Conservation (phyloP, 2,113 vertebrate genomes). For the Dolichallabes microphthalmus region DNA sequence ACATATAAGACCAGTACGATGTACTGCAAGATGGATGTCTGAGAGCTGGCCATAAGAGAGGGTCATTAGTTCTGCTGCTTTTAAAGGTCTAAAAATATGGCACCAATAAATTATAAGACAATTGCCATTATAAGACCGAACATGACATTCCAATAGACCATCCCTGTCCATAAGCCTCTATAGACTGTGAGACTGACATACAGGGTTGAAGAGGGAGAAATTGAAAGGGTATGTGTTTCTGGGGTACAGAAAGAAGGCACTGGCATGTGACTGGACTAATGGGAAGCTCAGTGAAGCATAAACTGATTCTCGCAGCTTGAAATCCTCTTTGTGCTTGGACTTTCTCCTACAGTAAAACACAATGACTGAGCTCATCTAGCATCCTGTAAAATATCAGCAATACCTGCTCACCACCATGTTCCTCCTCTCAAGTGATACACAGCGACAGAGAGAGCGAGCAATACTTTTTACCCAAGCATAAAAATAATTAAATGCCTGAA, state of each 20-base stretch:
- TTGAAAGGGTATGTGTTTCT: constrained; percentile 20
- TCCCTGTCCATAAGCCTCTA: not conserved
- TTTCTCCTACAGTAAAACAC: constrained; percentile 31
- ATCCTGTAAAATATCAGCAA: constrained; percentile 19
- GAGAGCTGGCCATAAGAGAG: not conserved
- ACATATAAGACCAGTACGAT: not conserved
- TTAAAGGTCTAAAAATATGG: constrained; percentile 17
- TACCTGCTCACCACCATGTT: constrained; percentile 15
- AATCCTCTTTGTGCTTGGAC: constrained; percentile 28
- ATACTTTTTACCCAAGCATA: constrained; percentile 19
- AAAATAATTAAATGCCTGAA: constrained; percentile 31
- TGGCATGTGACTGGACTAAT: constrained; percentile 40
- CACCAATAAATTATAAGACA: constrained; percentile 33
- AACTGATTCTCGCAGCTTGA: constrained; percentile 26
- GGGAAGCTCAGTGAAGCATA: constrained; percentile 39
- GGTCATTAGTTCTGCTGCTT: constrained; percentile 23
- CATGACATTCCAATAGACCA: constrained; percentile 22
- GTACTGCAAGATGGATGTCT: not conserved
- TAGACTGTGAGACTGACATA: not conserved
- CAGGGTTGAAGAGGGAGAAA: not conserved
- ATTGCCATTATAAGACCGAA: constrained; percentile 14
- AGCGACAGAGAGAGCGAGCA: constrained; percentile 8
- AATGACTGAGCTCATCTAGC: constrained; percentile 28
- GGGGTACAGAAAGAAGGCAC: constrained; percentile 25
- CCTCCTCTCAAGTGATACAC: not conserved